phyloP scores from a whole-genome alignment of 2,797 vertebrate species.

The Urophycis tenuis region DNA sequence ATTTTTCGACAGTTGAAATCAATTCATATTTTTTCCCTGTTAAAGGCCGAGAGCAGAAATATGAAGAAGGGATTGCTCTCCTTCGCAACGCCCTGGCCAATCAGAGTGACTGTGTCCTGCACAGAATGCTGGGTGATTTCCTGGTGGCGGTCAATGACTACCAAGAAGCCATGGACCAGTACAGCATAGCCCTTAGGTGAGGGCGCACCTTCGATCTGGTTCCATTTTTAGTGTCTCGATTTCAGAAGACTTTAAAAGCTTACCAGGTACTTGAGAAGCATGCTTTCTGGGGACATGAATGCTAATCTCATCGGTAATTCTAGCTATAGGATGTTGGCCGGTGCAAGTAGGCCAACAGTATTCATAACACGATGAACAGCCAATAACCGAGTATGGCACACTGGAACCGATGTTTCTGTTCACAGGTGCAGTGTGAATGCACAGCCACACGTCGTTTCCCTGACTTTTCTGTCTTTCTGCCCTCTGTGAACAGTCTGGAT shows the following conservation, averaged over 20 bases:
- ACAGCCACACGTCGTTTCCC: neutral
- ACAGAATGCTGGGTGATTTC: constrained; percentile 97
- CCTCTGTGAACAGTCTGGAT: constrained; percentile 77
- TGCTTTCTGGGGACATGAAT: too few relatives aligned
- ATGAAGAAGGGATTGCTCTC: constrained; percentile 91
- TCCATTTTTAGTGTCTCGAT: neutral
- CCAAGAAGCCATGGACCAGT: constrained; percentile 99
- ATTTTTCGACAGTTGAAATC: neutral
- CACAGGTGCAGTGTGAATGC: neutral
- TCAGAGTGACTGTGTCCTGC: constrained; percentile 95
- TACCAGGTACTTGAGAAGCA: neutral
- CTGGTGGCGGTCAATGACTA: constrained; percentile 94
- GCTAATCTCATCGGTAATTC: too few relatives aligned
- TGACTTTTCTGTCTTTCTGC: neutral
- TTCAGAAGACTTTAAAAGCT: neutral
- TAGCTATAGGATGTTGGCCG: too few relatives aligned
- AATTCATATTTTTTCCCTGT: neutral
- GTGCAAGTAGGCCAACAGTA: too few relatives aligned
- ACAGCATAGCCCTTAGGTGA: constrained; percentile 85
- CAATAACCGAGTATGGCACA: too few relatives aligned
- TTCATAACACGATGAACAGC: neutral
- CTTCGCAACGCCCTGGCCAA: constrained; percentile 90
- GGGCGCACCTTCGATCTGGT: neutral
- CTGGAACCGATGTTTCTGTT: too few relatives aligned
- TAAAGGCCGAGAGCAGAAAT: constrained; percentile 92